Evolutionary conservation across 2,113 vertebrate species (phyloP).

Genomic region (Actinemys pallida): DNA sequence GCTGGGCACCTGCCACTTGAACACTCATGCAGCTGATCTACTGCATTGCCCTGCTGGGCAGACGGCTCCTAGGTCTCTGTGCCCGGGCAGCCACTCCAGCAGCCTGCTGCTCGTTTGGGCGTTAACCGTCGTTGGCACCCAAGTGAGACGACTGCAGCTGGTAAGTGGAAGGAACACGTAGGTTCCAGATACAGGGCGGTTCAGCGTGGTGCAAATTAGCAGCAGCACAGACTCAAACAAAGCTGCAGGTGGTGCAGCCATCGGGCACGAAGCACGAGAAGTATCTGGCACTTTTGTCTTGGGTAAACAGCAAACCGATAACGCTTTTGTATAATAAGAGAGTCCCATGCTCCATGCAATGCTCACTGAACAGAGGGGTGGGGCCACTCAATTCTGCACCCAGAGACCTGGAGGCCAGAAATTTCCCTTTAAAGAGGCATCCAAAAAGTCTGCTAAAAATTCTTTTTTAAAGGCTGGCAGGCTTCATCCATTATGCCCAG

Average conservation of each 20-base stretch:
- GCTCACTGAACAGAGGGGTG: background rate
- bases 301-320: background rate
- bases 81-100: background rate
- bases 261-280: background rate
- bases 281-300: background rate
- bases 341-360: background rate
- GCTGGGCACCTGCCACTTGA: background rate
- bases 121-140: background rate
- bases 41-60: background rate
- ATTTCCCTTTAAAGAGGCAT: background rate
- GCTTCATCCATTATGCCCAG: background rate
- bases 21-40: background rate
- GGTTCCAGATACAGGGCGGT: background rate
- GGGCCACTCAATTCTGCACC: background rate
- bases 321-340: background rate
- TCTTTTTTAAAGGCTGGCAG: background rate
- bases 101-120: background rate
- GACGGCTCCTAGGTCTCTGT: background rate
- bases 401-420: background rate
- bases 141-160: background rate
- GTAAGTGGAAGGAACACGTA: background rate
- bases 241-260: too few species aligned
- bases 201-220: background rate
- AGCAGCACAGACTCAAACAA: background rate
- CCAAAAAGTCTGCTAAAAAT: background rate